Evolutionary conservation across 2,797 vertebrate species (phyloP), one percentile per base, ranked within the genome.

Genomic region (Erithacus rubecula): DNA sequence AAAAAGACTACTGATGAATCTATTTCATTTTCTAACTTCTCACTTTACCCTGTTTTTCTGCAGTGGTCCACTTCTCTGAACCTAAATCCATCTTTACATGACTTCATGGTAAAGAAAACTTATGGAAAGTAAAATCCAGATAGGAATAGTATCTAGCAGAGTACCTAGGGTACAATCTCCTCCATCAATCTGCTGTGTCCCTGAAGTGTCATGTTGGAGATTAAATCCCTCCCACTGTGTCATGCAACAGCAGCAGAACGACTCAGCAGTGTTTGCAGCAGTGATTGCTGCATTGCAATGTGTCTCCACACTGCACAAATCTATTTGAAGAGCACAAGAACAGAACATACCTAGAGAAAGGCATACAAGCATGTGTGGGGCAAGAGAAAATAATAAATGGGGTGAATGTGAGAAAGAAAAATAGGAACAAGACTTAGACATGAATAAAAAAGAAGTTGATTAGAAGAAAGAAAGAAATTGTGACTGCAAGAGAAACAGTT

Each of bases 201-300:
- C 51, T 84, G 56, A 47, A 46, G 63, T 55, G 51, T 55, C 60
- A 23, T 29, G n/a, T 7, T 60, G 53, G 41, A 72, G 77, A 95
- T 87, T 81, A 94, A 94, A 94, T 90, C 86, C 70, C 63, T 93
- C 74, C 63, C 26, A 72, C 59, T 83, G 83, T 84, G 90, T 41
- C 72, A 36, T 46, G 30, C 55, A 82, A 56, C 29, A 78, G 39
- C 53, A 89, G 63, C 58, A 84, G 82, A 91, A 55, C 60, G n/a
- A 15, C 59, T 83, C 67, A 72, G 83, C 52, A 87, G 55, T 0
- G 1, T n/a, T 1, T 84, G 52, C 67, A 72, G 83, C 52, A 87
- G 55, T 0, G 1, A 36, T 1, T 84, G 52, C 83, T 95, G 91
- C 86, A 90, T 76, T 83, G 74, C 63, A 94, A 79, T 4, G 17